These are phyloP conservation scores for Meriones psammophilus DNA, from an alignment of 2,797 vertebrate genomes.

Conservation along the genomic window DNA sequence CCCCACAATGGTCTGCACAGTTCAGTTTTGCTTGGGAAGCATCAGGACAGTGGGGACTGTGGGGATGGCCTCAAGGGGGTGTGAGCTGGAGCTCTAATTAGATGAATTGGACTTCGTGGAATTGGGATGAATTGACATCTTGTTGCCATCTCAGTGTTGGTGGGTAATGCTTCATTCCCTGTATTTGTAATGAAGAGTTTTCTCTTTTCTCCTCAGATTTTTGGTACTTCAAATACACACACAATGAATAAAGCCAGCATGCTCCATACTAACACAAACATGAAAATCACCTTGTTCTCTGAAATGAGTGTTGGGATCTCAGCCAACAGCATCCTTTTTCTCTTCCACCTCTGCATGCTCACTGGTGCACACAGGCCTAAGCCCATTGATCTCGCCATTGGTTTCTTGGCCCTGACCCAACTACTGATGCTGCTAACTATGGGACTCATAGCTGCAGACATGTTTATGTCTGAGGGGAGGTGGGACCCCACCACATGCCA, in stretches of 20 bases:
- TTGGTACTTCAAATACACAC: not conserved
- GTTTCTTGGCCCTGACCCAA: too few relatives aligned
- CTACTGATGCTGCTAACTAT: not conserved
- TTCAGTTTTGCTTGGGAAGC: not conserved
- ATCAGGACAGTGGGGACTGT: not conserved
- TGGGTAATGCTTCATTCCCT: too few relatives aligned
- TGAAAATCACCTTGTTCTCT: not conserved
- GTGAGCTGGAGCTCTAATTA: not conserved
- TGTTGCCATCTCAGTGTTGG: not conserved
- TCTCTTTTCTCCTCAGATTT: not conserved
- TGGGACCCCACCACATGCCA: too few relatives aligned
- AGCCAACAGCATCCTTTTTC: not conserved
- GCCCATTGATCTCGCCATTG: too few relatives aligned
- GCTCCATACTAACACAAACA: not conserved
- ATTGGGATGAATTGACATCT: not conserved
- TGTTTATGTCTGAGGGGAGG: too few relatives aligned
- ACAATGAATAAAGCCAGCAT: not conserved
- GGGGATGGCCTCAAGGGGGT: too few relatives aligned
- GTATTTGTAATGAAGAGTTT: not conserved
- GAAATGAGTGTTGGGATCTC: not conserved
- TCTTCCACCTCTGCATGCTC: not conserved
- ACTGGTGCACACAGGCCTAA: not conserved
- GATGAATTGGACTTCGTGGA: not conserved
- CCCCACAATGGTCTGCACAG: not conserved
- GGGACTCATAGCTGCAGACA: not conserved